Evolutionary conservation across 2,113 vertebrate genomes (phyloP), one percentile per base, ranked within the genome.

Genomic region (Nothoprocta pentlandii): DNA sequence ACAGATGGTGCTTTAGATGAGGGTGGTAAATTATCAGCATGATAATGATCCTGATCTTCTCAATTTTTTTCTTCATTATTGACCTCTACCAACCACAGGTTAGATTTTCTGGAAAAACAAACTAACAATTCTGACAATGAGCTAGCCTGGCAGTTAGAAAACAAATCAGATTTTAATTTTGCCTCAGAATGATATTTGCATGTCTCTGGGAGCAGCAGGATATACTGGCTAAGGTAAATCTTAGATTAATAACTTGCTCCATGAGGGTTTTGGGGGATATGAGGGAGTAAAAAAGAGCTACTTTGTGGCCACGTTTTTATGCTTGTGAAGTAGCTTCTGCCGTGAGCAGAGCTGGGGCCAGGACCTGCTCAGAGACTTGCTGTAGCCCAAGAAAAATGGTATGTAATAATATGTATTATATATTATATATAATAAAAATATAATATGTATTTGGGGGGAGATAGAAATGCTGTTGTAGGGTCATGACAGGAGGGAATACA

Each of bases 181-280:
- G 62, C 83, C 86, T 92, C 51, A 47, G 46, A 76, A 34, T 0
- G 0, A 4, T 0, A 3, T 79, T 66, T 34, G 26, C 66, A 49
- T 58, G 54, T 54, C 77, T 70, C 25, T n/a, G 56, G 61, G 61
- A 2, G 1, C 20, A n/a, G 59, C 49, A 32, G 49, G 68, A 46
- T 79, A 34, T 83, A 16, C 22, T 21, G 32, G 46, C n/a, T 51
- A 62, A 23, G 41, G 51, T 17, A 64, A 66, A 15, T 46, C 53
- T 54, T 49, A 64, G 66, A 25, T 73, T 79, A 73, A 34, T 56
- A 56, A 69, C 22, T 66, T 62, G 4, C 23, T 44, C 34, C 0
- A 0, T 8, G 62, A 56, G 88, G 66, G 32, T 4, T 13, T 66
- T 42, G 28, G 28, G 12, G 81, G 23, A 42, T 25, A 14, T 23